Evolutionary conservation across 2,113 vertebrate genomes (phyloP).

Genomic region (Cebus imitator): DNA sequence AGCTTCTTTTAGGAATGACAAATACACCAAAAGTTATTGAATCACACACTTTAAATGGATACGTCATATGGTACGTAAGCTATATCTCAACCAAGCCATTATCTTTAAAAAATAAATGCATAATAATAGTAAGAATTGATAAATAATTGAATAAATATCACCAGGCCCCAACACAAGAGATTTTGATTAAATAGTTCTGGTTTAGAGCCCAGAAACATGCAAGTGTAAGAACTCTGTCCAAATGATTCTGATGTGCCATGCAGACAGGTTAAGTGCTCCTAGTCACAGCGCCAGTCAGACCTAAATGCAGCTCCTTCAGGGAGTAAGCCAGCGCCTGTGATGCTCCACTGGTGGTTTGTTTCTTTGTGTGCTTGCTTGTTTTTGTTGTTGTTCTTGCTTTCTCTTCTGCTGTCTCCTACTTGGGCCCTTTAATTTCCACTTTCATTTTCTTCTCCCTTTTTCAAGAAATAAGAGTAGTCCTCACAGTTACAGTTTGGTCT

Average conservation of each 20-base stretch:
- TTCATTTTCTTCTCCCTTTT: neutral
- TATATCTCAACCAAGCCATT: neutral
- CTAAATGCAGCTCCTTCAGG: neutral
- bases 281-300: neutral
- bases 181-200: neutral
- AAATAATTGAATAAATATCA: neutral
- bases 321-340: neutral
- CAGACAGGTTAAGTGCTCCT: no score
- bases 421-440: neutral
- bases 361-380: neutral
- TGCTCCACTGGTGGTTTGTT: neutral
- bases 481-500: neutral
- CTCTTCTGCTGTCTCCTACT: neutral
- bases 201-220: neutral
- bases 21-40: neutral
- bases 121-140: neutral
- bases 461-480: neutral
- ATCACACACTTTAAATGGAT: neutral
- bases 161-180: neutral
- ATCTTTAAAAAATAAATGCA: neutral
- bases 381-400: no score
- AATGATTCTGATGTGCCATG: neutral
- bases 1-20: neutral
- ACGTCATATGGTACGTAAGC: neutral
- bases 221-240: neutral